phyloP scores from a whole-genome alignment of 2,888 invertebrate genomes.

The Crepidodera aurea region DNA sequence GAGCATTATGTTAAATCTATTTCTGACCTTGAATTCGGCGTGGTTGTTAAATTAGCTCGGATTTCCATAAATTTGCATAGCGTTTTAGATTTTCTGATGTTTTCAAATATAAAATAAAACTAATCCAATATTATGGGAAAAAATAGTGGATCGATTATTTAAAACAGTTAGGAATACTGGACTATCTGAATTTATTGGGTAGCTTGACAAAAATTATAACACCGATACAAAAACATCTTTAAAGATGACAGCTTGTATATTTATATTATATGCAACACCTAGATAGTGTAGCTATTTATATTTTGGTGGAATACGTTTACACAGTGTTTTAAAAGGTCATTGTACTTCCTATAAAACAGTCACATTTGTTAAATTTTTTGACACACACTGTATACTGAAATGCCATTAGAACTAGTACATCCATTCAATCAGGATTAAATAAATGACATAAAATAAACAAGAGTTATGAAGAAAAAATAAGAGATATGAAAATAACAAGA shows the following conservation, averaged over 20 bases:
- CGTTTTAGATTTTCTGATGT: slow-evolving; percentile 2
- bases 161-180: slow-evolving; percentile 8
- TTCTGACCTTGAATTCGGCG: background rate
- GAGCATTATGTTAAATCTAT: background rate
- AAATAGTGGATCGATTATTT: background rate
- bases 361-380: too few relatives aligned
- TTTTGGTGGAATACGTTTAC: slow-evolving; percentile 3
- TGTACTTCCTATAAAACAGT: too few relatives aligned
- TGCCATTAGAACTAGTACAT: too few relatives aligned
- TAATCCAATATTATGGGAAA: background rate
- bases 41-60: background rate
- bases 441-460: too few relatives aligned
- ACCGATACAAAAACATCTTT: background rate
- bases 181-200: slow-evolving; percentile 12
- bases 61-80: slow-evolving; percentile 3
- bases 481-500: too few relatives aligned
- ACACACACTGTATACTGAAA: background rate
- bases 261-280: slow-evolving; percentile 1
- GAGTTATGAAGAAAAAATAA: too few relatives aligned
- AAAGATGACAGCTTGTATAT: slow-evolving; percentile 6
- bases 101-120: background rate
- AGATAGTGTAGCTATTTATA: slow-evolving; percentile 8
- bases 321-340: background rate
- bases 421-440: too few relatives aligned
- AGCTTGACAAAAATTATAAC: slow-evolving; percentile 13